Percentiles rank a stretch among this genome's conserved stretches.
These are phyloP conservation scores for Enteromius afrohamiltoni DNA, from an alignment of 2,797 vertebrate species.

Conservation along the genomic window DNA sequence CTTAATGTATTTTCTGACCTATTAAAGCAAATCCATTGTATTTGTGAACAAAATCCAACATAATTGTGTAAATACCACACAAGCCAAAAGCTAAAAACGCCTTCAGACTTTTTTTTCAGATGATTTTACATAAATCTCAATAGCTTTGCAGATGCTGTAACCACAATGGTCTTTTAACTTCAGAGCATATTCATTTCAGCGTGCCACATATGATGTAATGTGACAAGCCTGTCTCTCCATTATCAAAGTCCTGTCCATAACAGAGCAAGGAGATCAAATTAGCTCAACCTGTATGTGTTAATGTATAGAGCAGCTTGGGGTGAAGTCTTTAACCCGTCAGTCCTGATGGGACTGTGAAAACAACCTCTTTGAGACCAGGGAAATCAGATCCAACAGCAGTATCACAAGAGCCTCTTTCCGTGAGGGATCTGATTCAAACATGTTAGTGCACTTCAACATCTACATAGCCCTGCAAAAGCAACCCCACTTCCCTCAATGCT, in stretches of 20 bases:
- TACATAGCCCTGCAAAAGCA: not conserved
- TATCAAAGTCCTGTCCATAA: not conserved
- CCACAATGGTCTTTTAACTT: not conserved
- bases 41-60: not conserved
- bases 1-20: not conserved
- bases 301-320: not conserved
- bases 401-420: not conserved
- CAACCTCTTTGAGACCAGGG: slow-evolving; percentile 2
- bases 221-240: slow-evolving; percentile 24
- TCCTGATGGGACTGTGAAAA: slow-evolving; percentile 12
- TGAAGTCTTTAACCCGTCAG: slow-evolving; percentile 18
- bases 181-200: not conserved
- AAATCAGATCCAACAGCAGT: slow-evolving; percentile 14
- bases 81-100: not conserved
- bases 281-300: not conserved
- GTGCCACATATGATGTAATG: not conserved
- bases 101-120: not conserved
- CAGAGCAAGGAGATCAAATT: slow-evolving; percentile 23
- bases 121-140: not conserved
- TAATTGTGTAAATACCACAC: not conserved
- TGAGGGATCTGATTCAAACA: slow-evolving; percentile 11
- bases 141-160: not conserved
- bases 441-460: not conserved
- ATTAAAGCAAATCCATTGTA: not conserved
- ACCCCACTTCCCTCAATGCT: not conserved